Evolutionary conservation across 1,140 invertebrate species (phyloP).

Genomic region (Maconellicoccus hirsutus): DNA sequence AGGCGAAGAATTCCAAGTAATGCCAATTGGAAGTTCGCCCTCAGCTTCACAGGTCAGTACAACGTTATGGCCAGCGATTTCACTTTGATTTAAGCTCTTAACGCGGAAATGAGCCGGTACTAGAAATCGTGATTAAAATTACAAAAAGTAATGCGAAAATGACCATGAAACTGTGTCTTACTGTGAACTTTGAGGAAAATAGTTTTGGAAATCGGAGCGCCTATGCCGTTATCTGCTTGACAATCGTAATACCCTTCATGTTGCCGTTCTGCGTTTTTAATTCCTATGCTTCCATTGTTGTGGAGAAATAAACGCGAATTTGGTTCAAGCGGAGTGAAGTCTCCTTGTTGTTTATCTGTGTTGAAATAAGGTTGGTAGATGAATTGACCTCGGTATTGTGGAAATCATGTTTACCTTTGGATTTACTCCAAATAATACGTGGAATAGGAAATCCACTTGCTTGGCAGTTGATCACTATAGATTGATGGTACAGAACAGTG

Average conservation of each 20-base stretch:
- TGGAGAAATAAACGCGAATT: constrained; percentile 34
- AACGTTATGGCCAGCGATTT: constrained; percentile 46
- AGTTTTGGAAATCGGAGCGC: constrained; percentile 58
- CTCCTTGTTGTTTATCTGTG: background rate
- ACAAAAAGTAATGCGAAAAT: background rate
- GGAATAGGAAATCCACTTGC: constrained; percentile 43
- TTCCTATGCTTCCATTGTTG: constrained; percentile 60
- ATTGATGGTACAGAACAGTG: constrained; percentile 33
- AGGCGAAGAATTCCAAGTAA: constrained; percentile 48
- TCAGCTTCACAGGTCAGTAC: constrained; percentile 64
- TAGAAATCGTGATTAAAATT: constrained; percentile 32
- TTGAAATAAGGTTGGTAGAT: no score
- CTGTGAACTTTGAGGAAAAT: constrained; percentile 64
- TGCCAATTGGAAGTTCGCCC: constrained; percentile 69
- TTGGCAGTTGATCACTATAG: constrained; percentile 35
- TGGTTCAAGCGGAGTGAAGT: constrained; percentile 20
- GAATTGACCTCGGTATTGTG: no score
- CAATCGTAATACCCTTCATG: constrained; percentile 77
- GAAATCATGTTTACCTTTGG: constrained; percentile 22
- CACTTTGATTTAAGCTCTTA: constrained; percentile 42
- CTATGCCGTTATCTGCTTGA: constrained; percentile 70
- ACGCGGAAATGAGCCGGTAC: constrained; percentile 67
- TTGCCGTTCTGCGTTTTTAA: constrained; percentile 51
- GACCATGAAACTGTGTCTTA: no score
- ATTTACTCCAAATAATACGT: constrained; percentile 42